Percentiles rank a stretch among this genome's conserved stretches.
Conservation (phyloP, 2,888 invertebrate species). For the Himalopsyche japonica region DNA sequence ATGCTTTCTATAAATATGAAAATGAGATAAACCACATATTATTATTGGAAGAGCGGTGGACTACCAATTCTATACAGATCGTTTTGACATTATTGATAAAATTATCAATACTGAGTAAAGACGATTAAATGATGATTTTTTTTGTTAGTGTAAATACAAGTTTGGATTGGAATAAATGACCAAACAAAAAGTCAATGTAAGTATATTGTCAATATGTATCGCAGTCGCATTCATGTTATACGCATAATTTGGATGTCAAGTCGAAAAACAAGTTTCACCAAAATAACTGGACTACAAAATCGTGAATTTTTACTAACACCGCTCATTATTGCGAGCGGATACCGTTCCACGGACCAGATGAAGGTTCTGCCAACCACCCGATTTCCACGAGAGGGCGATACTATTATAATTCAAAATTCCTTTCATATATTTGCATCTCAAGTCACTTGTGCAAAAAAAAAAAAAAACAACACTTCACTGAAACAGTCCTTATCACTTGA, state of each 20-base stretch:
- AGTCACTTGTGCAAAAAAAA: not conserved
- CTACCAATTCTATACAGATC: no score
- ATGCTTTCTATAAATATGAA: no score
- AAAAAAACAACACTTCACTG: not conserved
- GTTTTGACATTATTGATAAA: no score
- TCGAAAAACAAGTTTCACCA: not conserved
- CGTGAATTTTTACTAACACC: not conserved
- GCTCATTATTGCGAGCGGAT: not conserved
- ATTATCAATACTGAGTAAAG: no score
- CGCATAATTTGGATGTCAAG: not conserved
- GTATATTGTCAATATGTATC: no score
- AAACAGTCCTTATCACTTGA: not conserved
- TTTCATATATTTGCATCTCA: not conserved
- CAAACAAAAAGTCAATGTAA: no score
- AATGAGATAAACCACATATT: no score
- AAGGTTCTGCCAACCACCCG: not conserved
- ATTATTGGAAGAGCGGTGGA: no score
- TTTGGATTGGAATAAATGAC: no score
- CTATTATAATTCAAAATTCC: not conserved
- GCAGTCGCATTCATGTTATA: not conserved
- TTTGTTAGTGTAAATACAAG: no score
- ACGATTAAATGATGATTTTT: no score
- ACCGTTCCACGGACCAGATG: not conserved
- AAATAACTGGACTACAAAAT: not conserved
- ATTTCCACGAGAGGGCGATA: not conserved